These are phyloP conservation scores for Melitaea cinxia DNA, from an alignment of 1,140 invertebrate species.

Conservation along the genomic window DNA sequence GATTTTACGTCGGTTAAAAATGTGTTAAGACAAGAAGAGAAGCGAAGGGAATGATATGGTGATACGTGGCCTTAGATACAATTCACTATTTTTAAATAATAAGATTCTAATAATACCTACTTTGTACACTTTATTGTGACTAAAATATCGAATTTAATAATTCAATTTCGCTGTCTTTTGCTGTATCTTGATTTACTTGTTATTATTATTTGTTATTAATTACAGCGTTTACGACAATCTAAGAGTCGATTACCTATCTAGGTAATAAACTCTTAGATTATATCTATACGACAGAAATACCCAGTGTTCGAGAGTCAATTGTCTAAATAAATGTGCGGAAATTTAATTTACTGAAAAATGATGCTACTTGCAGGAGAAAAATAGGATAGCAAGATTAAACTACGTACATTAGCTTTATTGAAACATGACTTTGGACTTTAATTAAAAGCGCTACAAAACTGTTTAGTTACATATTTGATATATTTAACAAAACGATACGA, in stretches of 20 bases:
- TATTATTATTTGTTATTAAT: background rate
- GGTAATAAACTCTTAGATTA: too few species aligned
- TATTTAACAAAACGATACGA: too few species aligned
- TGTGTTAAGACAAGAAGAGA: too few species aligned
- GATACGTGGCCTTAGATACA: too few species aligned
- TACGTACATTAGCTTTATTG: slow-evolving; percentile 7
- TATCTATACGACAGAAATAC: slow-evolving; percentile 11
- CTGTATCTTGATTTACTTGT: background rate
- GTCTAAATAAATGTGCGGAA: slow-evolving; percentile 27
- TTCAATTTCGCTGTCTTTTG: too few species aligned
- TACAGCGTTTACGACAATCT: slow-evolving; percentile 17
- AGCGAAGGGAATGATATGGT: too few species aligned
- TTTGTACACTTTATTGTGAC: too few species aligned
- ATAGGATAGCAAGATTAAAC: slow-evolving; percentile 23
- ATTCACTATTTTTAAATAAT: too few species aligned
- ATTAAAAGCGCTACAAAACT: background rate
- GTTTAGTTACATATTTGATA: too few species aligned
- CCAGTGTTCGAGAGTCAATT: slow-evolving; percentile 23
- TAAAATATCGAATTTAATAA: too few species aligned
- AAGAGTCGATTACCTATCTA: slow-evolving; percentile 23
- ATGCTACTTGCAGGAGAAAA: slow-evolving; percentile 14
- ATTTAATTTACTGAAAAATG: slow-evolving; percentile 30
- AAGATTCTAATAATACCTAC: too few species aligned
- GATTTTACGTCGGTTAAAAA: too few species aligned
- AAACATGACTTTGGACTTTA: background rate